Evolutionary conservation across 2,888 invertebrate species (phyloP).

Genomic region (Lapara coniferarum): DNA sequence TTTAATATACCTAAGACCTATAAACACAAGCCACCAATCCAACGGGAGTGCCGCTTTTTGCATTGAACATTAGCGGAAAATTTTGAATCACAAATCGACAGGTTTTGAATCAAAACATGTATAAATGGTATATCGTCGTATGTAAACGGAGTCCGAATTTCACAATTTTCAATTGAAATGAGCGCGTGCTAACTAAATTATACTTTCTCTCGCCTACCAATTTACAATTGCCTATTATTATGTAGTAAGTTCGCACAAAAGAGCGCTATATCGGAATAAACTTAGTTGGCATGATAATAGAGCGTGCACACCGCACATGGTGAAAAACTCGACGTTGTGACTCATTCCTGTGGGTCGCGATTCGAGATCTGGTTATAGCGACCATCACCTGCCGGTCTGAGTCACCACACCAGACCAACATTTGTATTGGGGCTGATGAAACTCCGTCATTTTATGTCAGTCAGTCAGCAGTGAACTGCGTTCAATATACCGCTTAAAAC

Average conservation of each 20-base stretch:
- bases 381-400: neutral
- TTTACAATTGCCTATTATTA: slow-evolving; percentile 56
- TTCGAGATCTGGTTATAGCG: neutral
- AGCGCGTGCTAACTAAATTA: slow-evolving; percentile 61
- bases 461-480: too few species aligned
- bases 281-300: neutral
- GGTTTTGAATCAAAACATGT: slow-evolving; percentile 54
- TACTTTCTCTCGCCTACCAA: slow-evolving; percentile 63
- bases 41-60: slow-evolving; percentile 50
- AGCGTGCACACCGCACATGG: neutral
- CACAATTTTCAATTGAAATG: slow-evolving; percentile 58
- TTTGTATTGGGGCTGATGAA: too few species aligned
- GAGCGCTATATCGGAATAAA: neutral
- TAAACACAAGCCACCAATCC: slow-evolving; percentile 48
- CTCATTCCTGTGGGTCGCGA: neutral
- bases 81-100: slow-evolving; percentile 54
- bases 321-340: neutral
- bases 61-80: slow-evolving; percentile 53
- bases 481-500: too few species aligned
- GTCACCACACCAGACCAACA: neutral
- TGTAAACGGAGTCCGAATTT: slow-evolving; percentile 60
- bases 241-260: slow-evolving; percentile 21
- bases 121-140: slow-evolving; percentile 49
- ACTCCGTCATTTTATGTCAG: too few species aligned
- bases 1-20: slow-evolving; percentile 53